phyloP scores from a whole-genome alignment of 2,113 vertebrate genomes.

The Diadophis punctatus region DNA sequence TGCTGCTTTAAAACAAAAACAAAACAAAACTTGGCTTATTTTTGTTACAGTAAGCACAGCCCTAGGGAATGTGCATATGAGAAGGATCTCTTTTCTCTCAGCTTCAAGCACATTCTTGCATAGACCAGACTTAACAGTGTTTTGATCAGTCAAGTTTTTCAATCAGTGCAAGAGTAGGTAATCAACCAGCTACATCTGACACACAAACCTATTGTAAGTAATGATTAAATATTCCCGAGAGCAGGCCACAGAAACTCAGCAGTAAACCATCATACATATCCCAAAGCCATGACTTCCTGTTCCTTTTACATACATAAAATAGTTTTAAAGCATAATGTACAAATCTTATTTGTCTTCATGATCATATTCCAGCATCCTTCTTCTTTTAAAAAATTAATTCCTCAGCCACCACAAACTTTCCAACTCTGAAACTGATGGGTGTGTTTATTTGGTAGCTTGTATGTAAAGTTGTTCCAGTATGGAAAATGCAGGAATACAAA shows the following conservation, averaged over 20 bases:
- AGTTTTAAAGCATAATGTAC: neutral
- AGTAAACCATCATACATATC: neutral
- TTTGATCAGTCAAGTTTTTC: neutral
- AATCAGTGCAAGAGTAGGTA: neutral
- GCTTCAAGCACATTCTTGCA: neutral
- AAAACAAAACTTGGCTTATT: neutral
- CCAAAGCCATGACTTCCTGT: neutral
- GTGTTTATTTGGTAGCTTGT: neutral
- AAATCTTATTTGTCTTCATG: neutral
- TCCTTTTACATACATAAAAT: neutral
- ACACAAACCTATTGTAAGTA: neutral
- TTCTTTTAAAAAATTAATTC: neutral
- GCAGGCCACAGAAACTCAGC: neutral
- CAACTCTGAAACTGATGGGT: neutral
- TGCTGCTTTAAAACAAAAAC: neutral
- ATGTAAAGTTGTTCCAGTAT: neutral
- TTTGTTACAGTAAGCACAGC: fast-evolving
- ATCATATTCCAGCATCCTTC: neutral
- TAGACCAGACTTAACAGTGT: neutral
- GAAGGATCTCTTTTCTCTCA: neutral
- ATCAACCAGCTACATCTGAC: neutral
- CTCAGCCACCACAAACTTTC: neutral
- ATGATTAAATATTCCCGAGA: neutral
- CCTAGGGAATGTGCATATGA: fast-evolving
- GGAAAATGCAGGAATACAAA: neutral